Evolutionary conservation across 2,797 vertebrate genomes (phyloP).

Genomic region (Pantherophis vulpinus): DNA sequence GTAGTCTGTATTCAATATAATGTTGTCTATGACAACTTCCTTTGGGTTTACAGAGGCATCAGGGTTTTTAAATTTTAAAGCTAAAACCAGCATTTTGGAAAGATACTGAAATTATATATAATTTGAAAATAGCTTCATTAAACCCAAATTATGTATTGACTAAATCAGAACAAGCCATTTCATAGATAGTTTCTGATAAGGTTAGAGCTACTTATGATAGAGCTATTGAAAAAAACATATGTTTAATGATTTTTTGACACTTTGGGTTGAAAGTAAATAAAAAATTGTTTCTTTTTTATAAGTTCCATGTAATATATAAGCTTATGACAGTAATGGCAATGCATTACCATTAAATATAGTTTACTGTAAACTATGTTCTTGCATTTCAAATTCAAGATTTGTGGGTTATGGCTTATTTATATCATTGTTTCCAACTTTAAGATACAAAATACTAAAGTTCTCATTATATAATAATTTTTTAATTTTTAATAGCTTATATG

Average conservation of each 20-base stretch:
- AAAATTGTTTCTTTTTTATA: background rate
- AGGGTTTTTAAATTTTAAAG: constrained; percentile 10
- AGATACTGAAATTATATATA: constrained; percentile 12
- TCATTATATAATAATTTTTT: background rate
- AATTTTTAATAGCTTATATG: background rate
- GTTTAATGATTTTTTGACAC: background rate
- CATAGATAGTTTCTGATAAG: background rate
- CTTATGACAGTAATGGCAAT: background rate
- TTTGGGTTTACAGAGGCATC: background rate
- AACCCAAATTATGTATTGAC: background rate
- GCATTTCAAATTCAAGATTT: fast-evolving
- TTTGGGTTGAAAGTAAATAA: background rate
- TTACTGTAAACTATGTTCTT: background rate
- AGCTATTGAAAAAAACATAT: background rate
- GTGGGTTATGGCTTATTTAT: background rate
- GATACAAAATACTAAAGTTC: background rate
- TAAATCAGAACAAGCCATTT: background rate
- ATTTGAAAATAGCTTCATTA: background rate
- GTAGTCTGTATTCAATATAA: background rate
- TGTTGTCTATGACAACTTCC: constrained; percentile 5
- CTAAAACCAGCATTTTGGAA: constrained; percentile 3
- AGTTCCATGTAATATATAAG: background rate
- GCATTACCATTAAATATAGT: background rate
- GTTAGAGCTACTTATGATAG: background rate
- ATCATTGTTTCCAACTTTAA: background rate